Base-by-base conservation (phyloP, 2,113 vertebrate species). In the Brienomyrus longianalis region DNA sequence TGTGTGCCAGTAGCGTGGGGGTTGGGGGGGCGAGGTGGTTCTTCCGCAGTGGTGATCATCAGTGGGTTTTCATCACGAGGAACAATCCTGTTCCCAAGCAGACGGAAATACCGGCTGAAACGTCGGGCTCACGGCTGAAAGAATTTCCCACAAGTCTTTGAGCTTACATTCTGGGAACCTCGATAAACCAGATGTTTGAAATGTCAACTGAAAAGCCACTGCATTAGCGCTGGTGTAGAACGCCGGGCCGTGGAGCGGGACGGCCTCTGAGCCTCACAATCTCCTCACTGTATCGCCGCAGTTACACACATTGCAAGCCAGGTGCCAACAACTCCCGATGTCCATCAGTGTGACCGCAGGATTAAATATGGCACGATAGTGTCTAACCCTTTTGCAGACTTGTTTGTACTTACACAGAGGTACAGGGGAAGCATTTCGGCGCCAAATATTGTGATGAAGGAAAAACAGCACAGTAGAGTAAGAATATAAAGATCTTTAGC, bases 181-280 rank as follows among this genome's bases (percentile, higher is more conserved):
- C 88, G 90, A 90, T 83, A 62, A 91, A 92, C 90, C 52, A 91
- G 84, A 92, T 92, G 90, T 91, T 88, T 90, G 52, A 92, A 94
- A 93, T 94, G 92, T 93, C 91, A 94, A 88, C 88, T 90, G 74
- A 89, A 50, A 91, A 91, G 92, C 85, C 85, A 90, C 89, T 4
- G 88, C 88, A 91, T 88, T 89, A 80, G 74, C 74, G 0, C 35
- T 84, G 39, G 62, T 89, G 89, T 13, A 31, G 89, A 92, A 85
- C 87, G 83, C 88, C 39, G 31, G 77, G 47, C 90, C 87, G 66
- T 88, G 86, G 91, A 91, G 92, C 89, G 80, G 62, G 80, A 10
- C 80, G 8, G 39, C 19, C 39, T 43, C 45, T 84, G 35, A n/a
- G 39, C 19, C 23, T 84, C 39, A 31, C 35, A 15, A 21, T 45